These are phyloP conservation scores for Cephus runcator DNA, from an alignment of 2,888 invertebrate genomes.

Conservation along the genomic window DNA sequence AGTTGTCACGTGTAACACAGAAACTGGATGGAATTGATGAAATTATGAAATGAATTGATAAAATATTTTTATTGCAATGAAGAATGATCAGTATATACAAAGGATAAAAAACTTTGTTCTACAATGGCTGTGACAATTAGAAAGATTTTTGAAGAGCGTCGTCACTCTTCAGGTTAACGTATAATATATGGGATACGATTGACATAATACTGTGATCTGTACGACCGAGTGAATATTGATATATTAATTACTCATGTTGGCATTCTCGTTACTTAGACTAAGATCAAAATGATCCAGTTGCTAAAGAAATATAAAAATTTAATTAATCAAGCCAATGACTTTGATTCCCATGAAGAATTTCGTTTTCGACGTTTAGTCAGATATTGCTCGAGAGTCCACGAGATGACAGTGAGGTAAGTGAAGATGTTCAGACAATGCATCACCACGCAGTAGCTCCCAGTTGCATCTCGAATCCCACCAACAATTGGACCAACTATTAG, in stretches of 20 bases:
- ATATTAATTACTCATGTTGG: neutral
- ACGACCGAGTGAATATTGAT: neutral
- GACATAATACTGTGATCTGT: neutral
- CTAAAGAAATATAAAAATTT: neutral
- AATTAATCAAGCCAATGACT: neutral
- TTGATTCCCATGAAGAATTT: neutral
- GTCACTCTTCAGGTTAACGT: neutral
- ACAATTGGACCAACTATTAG: constrained; percentile 74
- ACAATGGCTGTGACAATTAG: neutral
- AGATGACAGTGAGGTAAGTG: constrained; percentile 72
- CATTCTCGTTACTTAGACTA: neutral
- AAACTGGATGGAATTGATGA: neutral
- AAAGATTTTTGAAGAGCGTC: neutral
- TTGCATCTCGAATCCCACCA: constrained; percentile 75
- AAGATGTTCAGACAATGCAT: constrained; percentile 75
- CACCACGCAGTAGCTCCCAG: constrained; percentile 70
- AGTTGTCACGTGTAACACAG: too few relatives aligned
- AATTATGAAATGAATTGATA: neutral
- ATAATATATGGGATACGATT: neutral
- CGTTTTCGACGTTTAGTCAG: constrained; percentile 29
- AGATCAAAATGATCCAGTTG: neutral
- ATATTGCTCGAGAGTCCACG: constrained; percentile 73
- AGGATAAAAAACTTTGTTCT: neutral
- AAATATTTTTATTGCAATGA: neutral
- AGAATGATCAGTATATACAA: neutral